Base-by-base conservation (phyloP, 1,140 invertebrate genomes). In the Penaeus japonicus region DNA sequence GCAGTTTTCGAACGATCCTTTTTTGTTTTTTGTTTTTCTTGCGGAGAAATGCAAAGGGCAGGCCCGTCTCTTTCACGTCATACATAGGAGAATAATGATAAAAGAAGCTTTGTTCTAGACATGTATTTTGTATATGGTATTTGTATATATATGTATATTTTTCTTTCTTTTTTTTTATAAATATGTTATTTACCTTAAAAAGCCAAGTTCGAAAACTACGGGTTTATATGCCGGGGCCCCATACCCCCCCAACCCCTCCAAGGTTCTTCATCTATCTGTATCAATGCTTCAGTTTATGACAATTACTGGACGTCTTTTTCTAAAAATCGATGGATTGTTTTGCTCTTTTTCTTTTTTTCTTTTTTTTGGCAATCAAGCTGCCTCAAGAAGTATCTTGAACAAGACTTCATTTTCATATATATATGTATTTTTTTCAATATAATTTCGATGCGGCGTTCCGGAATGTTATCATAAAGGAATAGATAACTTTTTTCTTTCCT, bases 1-100 rank as follows among this genome's bases (percentile, higher is more conserved):
- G 87, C 77, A 88, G 87, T 88, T 88, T 88, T 88, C 87, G 87
- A 88, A 88, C 86, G 39, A 35, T 88, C 70, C 15, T 20, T 85
- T 62, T 86, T 73, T 73, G 27, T 30, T 27, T 4, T 15, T 30
- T 27, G 4, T 73, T n/a, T 73, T 73, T 73, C 35, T 73, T 73
- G 62, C 70, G 82, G 82, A 84, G 62, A 84, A 84, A 73, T 84
- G 82, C 82, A 53, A 62, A 80, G 85, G 87, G 87, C 87, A 88
- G 87, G 18, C 87, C 87, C 70, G 87, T 83, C 87, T 88, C 80
- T 84, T 83, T 27, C 35, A 55, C 32, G n/a, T n/a, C 20, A 57
- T 82, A 24, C 18, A 39, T 20, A 27, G 22, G 27, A 30, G 17
- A 3, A 32, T 55, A 32, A 57, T 12, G 47, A 47, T 47, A 47